Percentiles rank a stretch among this genome's conserved stretches.
Conservation (phyloP, 2,797 vertebrate genomes). For the Eulemur albifrons region DNA sequence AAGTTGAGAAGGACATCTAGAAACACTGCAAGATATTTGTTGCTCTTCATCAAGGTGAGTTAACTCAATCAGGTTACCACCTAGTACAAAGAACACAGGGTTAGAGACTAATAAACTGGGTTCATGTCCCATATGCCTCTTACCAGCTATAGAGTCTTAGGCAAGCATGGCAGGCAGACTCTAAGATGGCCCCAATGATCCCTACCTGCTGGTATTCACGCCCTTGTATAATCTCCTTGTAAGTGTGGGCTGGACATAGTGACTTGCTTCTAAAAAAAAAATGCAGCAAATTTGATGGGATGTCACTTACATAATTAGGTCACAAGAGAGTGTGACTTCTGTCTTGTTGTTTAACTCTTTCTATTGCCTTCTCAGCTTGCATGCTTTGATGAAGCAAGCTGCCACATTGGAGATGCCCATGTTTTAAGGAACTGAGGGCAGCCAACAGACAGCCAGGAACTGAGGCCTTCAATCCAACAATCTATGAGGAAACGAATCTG, state of each 20-base stretch:
- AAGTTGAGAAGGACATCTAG: not conserved
- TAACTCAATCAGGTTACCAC: not conserved
- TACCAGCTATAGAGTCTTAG: not conserved
- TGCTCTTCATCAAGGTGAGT: not conserved
- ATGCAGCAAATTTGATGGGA: not conserved
- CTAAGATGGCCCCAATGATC: not conserved
- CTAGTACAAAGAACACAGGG: not conserved
- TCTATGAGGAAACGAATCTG: not conserved
- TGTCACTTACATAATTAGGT: not conserved
- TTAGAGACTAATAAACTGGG: not conserved
- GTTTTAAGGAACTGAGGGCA: not conserved
- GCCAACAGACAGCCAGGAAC: not conserved
- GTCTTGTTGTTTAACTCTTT: not conserved
- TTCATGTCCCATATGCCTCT: not conserved
- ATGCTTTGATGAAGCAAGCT: not conserved
- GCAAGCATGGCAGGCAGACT: not conserved
- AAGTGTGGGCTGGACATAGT: not conserved
- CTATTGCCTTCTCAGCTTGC: not conserved
- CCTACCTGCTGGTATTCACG: not conserved
- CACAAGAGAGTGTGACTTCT: not conserved
- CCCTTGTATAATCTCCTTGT: not conserved
- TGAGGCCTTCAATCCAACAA: not conserved
- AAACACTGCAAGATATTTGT: not conserved
- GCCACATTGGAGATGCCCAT: not conserved
- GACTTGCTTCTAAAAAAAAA: not conserved